Base-by-base conservation (phyloP, 2,797 vertebrate genomes). In the Pantherophis vulpinus region DNA sequence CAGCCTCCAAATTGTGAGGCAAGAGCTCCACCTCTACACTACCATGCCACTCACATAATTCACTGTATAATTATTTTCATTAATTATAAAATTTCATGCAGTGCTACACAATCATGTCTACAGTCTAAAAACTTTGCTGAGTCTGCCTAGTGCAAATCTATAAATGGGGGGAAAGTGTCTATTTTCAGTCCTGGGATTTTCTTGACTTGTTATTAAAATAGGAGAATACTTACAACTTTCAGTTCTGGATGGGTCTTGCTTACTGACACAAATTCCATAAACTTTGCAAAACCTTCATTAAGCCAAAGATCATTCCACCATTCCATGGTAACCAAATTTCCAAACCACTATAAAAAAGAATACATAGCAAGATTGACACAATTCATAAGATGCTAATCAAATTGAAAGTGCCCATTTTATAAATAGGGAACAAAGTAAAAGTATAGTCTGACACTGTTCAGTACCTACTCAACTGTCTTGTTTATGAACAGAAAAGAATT, bases 291-390 rank as follows among this genome's bases (percentile, higher is more conserved):
- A 51, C 99, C 99, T 93, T 99, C 99, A 8, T 99, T 99, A 92
- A 99, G 98, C 99, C 99, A 99, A 93, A 99, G 97, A 95, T 99
- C 99, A 87, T 99, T 99, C 99, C 99, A 99, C 99, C 99, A 99
- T 96, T 99, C 98, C 99, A 99, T 99, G 27, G 99, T 99, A 95
- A 99, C 99, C 92, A 99, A 97, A 97, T 99, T 99, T 74, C 99
- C 99, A 96, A 99, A 99, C 99, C 99, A 99, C 99, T 99, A 95
- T 1, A 95, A 94, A 20, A 18, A 90, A 94, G 91, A 63, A 91
- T 3, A 63, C 27, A 12, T 63, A 87, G n/a, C 32, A 86, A 27
- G 3, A 10, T 7, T 23, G 5, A 90, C n/a, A n/a, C 32, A 83
- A n/a, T 74, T 90, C 29, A 16, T 89, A 29, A 79, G 51, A 47